A percentile compares a stretch with the other conserved stretches of the same genome.
phyloP scores from a whole-genome alignment of 2,888 invertebrate genomes.

The Amitus sp. region DNA sequence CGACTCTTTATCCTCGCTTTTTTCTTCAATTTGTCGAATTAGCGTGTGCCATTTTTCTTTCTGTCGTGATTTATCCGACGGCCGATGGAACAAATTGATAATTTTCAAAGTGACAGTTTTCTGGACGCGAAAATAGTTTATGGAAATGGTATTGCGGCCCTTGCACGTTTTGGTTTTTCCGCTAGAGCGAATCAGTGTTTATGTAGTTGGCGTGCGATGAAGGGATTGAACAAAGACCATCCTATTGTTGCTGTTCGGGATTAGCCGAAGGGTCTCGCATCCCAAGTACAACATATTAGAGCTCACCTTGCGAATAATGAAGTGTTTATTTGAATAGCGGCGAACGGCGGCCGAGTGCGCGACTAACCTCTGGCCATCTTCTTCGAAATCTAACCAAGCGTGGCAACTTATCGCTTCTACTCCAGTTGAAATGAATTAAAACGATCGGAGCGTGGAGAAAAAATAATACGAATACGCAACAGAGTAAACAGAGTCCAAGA shows the following conservation, averaged over 20 bases:
- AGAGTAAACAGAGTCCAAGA: too few species aligned
- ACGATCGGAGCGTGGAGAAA: neutral
- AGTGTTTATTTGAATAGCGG: slow-evolving; percentile 60
- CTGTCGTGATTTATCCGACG: slow-evolving; percentile 2
- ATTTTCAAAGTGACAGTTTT: slow-evolving; percentile 9
- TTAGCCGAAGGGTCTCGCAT: slow-evolving; percentile 53
- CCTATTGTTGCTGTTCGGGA: slow-evolving; percentile 58
- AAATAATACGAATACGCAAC: too few species aligned
- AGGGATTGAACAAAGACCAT: slow-evolving; percentile 36
- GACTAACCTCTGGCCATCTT: slow-evolving; percentile 41
- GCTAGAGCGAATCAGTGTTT: slow-evolving; percentile 44
- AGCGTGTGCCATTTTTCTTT: slow-evolving; percentile 3
- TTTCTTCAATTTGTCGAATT: slow-evolving; percentile 14
- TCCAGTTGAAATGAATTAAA: slow-evolving; percentile 11
- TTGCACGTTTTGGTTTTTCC: slow-evolving; percentile 9
- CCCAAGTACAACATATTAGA: slow-evolving; percentile 53
- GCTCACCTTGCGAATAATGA: slow-evolving; percentile 49
- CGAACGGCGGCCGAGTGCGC: slow-evolving; percentile 48
- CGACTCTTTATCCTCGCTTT: slow-evolving; percentile 5
- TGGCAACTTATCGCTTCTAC: slow-evolving; percentile 25
- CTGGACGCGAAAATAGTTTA: slow-evolving; percentile 38
- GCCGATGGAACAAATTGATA: slow-evolving; percentile 22
- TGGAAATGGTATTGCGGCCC: slow-evolving; percentile 40
- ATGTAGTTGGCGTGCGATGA: slow-evolving; percentile 50
- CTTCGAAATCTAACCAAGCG: slow-evolving; percentile 1